A percentile compares a stretch with the other conserved stretches of the same genome.
These are phyloP conservation scores for Argyresthia albistria DNA, from an alignment of 2,888 invertebrate genomes.

Conservation along the genomic window DNA sequence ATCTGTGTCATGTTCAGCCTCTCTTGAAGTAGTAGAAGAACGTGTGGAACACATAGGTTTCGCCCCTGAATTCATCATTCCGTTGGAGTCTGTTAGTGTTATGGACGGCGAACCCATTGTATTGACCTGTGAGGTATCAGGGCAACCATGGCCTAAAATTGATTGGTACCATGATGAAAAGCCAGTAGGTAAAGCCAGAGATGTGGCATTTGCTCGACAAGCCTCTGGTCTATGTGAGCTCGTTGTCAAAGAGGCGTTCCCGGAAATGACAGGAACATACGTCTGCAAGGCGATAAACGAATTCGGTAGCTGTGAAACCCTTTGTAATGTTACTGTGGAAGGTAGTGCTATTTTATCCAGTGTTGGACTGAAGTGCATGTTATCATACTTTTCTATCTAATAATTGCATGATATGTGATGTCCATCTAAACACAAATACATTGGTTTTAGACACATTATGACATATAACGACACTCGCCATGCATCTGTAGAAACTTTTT, in stretches of 20 bases:
- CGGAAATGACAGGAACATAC: conserved; percentile 92
- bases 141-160: conserved; percentile 85
- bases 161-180: conserved; percentile 85
- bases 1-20: conserved; percentile 88
- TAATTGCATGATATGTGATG: conserved; percentile 25
- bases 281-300: conserved; percentile 86
- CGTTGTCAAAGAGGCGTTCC: conserved; percentile 88
- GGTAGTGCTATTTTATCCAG: conserved; percentile 64
- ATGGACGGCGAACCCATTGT: conserved; percentile 92
- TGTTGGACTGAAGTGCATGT: background rate
- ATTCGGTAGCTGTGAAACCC: conserved; percentile 85
- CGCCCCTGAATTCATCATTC: conserved; percentile 82
- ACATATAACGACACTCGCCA: conserved; percentile 27
- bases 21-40: conserved; percentile 74
- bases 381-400: conserved; percentile 15
- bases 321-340: conserved; percentile 85
- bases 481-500: conserved; percentile 44
- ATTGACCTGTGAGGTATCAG: conserved; percentile 80
- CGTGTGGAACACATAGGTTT: conserved; percentile 39
- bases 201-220: conserved; percentile 81
- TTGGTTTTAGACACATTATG: background rate
- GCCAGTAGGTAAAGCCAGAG: conserved; percentile 82
- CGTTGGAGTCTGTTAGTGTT: conserved; percentile 80
- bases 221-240: conserved; percentile 85
- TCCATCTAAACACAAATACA: background rate